A percentile compares a stretch with the other conserved stretches of the same genome.
Conservation (phyloP, 2,888 invertebrate genomes). For the Eupithecia exiguata region DNA sequence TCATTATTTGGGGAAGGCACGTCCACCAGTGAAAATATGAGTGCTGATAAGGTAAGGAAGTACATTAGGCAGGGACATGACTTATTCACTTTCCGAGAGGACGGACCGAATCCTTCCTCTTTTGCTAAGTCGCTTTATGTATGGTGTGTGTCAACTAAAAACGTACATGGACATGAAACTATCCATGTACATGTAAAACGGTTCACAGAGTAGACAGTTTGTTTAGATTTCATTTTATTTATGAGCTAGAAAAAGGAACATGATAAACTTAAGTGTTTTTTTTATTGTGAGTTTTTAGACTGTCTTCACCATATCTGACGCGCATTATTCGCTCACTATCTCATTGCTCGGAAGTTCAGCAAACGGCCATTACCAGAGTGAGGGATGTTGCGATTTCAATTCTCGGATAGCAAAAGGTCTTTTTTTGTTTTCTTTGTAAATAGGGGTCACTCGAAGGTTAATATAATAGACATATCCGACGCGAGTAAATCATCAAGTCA, state of each 20-base stretch:
- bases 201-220: background rate
- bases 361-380: conserved; percentile 11
- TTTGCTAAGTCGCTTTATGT: too few species aligned
- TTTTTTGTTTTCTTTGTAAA: conserved; percentile 17
- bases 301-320: background rate
- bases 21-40: too few species aligned
- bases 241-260: background rate
- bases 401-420: conserved; percentile 23
- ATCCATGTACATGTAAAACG: too few species aligned
- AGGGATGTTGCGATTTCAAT: conserved; percentile 34
- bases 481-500: background rate
- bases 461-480: background rate
- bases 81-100: too few species aligned
- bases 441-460: conserved; percentile 8
- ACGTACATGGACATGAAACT: too few species aligned
- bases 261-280: too few species aligned
- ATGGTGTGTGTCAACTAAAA: too few species aligned
- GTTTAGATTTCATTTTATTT: background rate
- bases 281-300: too few species aligned
- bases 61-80: too few species aligned
- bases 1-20: too few species aligned
- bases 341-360: background rate
- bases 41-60: too few species aligned
- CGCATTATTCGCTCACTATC: background rate
- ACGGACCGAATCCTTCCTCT: too few species aligned